Conservation (phyloP, 2,113 vertebrate species). For the Proteles cristata region DNA sequence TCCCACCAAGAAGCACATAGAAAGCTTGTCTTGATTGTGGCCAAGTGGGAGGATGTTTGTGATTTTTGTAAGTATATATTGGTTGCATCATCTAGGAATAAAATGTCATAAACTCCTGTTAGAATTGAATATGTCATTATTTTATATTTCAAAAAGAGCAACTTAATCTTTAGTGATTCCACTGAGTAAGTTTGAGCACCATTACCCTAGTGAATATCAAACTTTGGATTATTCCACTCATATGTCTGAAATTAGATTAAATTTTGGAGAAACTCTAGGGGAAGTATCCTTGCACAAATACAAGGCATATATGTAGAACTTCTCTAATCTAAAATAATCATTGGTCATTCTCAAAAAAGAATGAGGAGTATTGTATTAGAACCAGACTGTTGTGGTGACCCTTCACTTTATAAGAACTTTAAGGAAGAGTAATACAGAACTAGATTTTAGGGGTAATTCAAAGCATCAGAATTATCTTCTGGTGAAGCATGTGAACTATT, state of each 20-base stretch:
- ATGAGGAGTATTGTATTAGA: not conserved
- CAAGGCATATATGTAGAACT: not conserved
- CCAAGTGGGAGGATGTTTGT: not conserved
- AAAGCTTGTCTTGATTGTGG: not conserved
- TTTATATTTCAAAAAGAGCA: not conserved
- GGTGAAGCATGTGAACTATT: not conserved
- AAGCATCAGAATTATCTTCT: not conserved
- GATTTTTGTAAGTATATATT: not conserved
- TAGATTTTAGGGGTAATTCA: not conserved
- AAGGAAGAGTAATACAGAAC: not conserved
- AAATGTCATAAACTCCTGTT: not conserved
- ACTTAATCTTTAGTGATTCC: not conserved
- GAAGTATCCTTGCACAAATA: not conserved
- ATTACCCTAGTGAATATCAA: not conserved
- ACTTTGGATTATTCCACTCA: not conserved
- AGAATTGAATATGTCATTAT: not conserved
- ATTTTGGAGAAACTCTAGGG: not conserved
- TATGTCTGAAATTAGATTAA: constrained; percentile 35
- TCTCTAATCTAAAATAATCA: not conserved
- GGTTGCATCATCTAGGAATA: not conserved
- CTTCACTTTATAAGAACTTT: not conserved
- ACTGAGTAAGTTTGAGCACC: not conserved
- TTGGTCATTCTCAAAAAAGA: not conserved
- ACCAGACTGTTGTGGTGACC: not conserved
- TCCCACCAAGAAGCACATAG: not conserved